phyloP scores from a whole-genome alignment of 2,888 invertebrate genomes.

The Carcina quercana region DNA sequence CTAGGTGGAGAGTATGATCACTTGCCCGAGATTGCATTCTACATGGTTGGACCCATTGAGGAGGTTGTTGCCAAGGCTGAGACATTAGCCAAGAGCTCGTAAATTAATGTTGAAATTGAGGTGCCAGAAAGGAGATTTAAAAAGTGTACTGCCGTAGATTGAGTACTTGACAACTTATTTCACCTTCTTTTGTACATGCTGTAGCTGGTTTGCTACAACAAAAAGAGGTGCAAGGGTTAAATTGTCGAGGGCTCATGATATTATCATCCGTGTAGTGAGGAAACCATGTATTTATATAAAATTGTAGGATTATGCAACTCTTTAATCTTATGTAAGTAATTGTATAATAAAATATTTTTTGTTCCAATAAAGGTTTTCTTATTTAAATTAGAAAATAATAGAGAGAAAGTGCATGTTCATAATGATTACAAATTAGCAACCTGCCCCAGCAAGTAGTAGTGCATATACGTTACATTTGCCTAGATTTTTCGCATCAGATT shows the following conservation, averaged over 20 bases:
- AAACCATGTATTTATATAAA: conserved; percentile 5
- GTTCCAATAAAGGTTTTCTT: no score
- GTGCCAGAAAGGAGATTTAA: not conserved
- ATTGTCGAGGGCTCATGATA: not conserved
- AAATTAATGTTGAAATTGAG: conserved; percentile 18
- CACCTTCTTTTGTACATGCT: conserved; percentile 1
- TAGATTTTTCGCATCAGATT: no score
- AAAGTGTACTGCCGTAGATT: not conserved
- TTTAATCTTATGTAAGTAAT: conserved; percentile 7
- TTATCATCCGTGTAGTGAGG: conserved; percentile 5
- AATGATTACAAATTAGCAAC: no score
- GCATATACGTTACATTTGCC: no score
- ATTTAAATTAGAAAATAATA: no score
- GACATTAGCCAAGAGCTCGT: conserved; percentile 74
- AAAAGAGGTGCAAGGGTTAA: conserved; percentile 1
- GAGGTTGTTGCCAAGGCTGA: conserved; percentile 91
- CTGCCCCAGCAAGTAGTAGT: no score
- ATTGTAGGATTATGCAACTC: conserved; percentile 8
- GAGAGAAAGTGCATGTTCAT: no score
- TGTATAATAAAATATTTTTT: not conserved
- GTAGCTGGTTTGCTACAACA: conserved; percentile 1
- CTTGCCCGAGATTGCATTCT: conserved; percentile 94
- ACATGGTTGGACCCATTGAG: conserved; percentile 96
- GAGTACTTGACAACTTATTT: not conserved
- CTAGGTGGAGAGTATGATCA: conserved; percentile 91